These are phyloP conservation scores for Neosilurus hyrtlii DNA, from an alignment of 2,797 vertebrate species.

Conservation along the genomic window DNA sequence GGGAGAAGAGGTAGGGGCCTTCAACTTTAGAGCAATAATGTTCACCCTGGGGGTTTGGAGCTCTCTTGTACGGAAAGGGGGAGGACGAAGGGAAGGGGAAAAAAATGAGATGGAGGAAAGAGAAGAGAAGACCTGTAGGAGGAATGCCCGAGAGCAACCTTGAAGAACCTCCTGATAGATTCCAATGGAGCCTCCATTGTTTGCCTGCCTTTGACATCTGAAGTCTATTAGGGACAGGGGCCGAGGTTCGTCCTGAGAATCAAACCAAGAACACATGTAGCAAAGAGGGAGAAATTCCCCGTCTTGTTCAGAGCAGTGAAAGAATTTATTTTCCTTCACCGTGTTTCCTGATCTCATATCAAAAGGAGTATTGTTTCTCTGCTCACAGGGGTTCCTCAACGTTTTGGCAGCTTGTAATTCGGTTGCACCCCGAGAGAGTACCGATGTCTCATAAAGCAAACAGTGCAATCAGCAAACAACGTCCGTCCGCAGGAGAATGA, in stretches of 20 bases:
- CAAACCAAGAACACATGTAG: conserved; percentile 70
- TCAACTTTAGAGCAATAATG: conserved; percentile 59
- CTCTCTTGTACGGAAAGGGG: conserved; percentile 49
- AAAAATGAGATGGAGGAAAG: conserved; percentile 40
- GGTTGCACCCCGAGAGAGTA: conserved; percentile 54
- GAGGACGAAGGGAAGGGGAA: conserved; percentile 45
- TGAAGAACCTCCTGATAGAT: conserved; percentile 71
- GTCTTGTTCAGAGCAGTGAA: conserved; percentile 67
- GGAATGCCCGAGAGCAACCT: conserved; percentile 74
- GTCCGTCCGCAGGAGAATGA: conserved; percentile 45
- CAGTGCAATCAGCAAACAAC: conserved; percentile 49
- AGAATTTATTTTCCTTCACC: conserved; percentile 79
- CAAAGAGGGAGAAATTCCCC: conserved; percentile 71
- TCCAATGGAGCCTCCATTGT: conserved; percentile 70
- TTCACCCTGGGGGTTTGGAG: conserved; percentile 51
- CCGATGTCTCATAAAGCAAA: conserved; percentile 53
- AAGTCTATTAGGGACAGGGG: conserved; percentile 67
- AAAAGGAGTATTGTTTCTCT: conserved; percentile 77
- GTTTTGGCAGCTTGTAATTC: conserved; percentile 71
- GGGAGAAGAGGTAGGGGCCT: conserved; percentile 51
- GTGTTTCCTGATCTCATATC: conserved; percentile 78
- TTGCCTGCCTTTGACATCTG: conserved; percentile 60
- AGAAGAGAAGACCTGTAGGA: conserved; percentile 61
- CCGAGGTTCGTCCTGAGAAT: conserved; percentile 64
- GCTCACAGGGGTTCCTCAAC: conserved; percentile 72